Conservation (phyloP, 2,888 invertebrate species). For the Athrips mouffetella region DNA sequence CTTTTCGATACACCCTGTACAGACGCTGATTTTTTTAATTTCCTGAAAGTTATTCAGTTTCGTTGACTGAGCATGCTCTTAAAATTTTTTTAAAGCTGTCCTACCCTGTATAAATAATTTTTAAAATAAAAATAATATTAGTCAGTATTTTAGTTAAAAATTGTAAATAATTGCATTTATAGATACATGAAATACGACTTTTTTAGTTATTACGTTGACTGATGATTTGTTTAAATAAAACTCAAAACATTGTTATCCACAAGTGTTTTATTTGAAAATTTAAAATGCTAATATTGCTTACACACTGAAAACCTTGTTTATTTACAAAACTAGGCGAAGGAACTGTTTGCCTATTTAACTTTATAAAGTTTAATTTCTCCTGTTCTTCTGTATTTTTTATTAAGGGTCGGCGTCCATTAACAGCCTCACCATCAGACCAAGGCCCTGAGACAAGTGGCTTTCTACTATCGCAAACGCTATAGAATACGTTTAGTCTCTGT, state of each 20-base stretch:
- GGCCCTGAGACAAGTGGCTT: too few relatives aligned
- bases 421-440: too few relatives aligned
- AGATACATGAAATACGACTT: too few relatives aligned
- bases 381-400: too few relatives aligned
- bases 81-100: too few relatives aligned
- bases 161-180: neutral
- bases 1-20: too few relatives aligned
- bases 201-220: neutral
- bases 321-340: constrained; percentile 34
- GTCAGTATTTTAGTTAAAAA: constrained; percentile 7
- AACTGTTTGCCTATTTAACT: neutral
- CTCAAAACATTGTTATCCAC: constrained; percentile 50
- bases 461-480: too few relatives aligned
- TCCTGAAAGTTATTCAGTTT: too few relatives aligned
- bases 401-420: too few relatives aligned
- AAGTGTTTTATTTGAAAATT: constrained; percentile 63
- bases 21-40: too few relatives aligned
- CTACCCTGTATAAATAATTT: neutral
- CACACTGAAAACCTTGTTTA: constrained; percentile 52
- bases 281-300: constrained; percentile 67
- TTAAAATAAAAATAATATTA: neutral
- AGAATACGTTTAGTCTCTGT: too few relatives aligned
- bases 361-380: neutral
- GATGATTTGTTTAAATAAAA: constrained; percentile 20
- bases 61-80: too few relatives aligned